phyloP scores from a whole-genome alignment of 2,113 vertebrate species.

The Tupaia tana region DNA sequence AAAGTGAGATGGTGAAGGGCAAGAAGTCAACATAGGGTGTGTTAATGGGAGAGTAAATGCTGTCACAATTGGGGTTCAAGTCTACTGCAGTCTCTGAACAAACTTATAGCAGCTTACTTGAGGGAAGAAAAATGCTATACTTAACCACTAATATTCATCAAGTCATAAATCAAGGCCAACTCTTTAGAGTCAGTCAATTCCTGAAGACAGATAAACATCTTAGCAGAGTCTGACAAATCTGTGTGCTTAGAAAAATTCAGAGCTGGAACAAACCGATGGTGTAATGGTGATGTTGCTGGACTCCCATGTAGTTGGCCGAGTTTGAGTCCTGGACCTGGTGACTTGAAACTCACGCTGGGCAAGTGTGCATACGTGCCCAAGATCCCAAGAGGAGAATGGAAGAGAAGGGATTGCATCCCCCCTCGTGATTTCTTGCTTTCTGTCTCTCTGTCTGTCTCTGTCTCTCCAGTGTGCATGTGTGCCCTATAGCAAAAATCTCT shows the following conservation, averaged over 20 bases:
- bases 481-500: no score
- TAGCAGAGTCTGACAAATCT: not conserved
- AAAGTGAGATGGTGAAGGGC: accelerated
- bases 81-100: not conserved
- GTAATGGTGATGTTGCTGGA: no score
- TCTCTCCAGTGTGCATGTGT: no score
- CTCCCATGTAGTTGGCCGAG: no score
- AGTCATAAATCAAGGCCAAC: not conserved
- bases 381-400: no score
- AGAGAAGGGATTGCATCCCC: no score
- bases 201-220: not conserved
- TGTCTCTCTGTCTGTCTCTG: no score
- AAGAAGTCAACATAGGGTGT: accelerated
- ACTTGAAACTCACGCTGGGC: no score
- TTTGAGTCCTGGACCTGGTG: no score
- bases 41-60: not conserved
- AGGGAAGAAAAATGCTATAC: not conserved
- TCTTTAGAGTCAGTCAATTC: not conserved
- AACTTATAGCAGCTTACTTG: not conserved
- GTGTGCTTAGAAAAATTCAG: not conserved
- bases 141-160: not conserved
- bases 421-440: no score
- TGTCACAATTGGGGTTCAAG: not conserved
- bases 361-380: no score
- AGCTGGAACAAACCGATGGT: no score